Evolutionary conservation across 1,140 invertebrate genomes (phyloP).

Genomic region (Aphelenchoides besseyi): DNA sequence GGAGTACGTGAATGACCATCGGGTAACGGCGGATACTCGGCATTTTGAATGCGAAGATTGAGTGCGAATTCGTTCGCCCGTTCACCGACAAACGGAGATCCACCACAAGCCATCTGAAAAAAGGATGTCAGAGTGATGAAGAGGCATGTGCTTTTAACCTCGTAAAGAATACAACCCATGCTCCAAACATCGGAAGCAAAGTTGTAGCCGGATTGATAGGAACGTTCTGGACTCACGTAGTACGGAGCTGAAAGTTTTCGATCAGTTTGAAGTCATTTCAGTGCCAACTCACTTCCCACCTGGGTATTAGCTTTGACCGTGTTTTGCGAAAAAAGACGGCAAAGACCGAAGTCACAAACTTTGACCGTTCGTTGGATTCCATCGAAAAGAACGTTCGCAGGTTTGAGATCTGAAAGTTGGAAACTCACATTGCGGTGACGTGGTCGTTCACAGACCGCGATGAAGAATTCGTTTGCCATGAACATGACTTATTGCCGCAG

Average conservation of each 20-base stretch:
- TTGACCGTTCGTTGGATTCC: slow-evolving; percentile 8
- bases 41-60: not conserved
- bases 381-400: slow-evolving; percentile 18
- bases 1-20: not conserved
- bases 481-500: slow-evolving; percentile 10
- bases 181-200: slow-evolving; percentile 22
- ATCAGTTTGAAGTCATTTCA: no score
- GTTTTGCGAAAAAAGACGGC: not conserved
- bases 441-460: slow-evolving; percentile 13
- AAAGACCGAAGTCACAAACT: slow-evolving; percentile 19
- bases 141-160: not conserved
- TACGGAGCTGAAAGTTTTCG: no score
- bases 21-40: slow-evolving; percentile 12
- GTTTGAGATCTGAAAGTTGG: slow-evolving; percentile 26
- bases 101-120: slow-evolving; percentile 14
- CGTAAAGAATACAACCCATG: slow-evolving; percentile 23
- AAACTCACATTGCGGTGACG: not conserved
- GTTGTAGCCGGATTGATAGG: slow-evolving; percentile 2
- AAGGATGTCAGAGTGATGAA: not conserved
- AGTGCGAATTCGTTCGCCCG: slow-evolving; percentile 1
- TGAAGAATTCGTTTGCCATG: slow-evolving; percentile 16
- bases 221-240: slow-evolving; percentile 21
- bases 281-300: no score
- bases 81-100: slow-evolving; percentile 8
- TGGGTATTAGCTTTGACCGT: not conserved